Evolutionary conservation across 1,140 invertebrate species (phyloP).

Genomic region (Papilio xuthus): DNA sequence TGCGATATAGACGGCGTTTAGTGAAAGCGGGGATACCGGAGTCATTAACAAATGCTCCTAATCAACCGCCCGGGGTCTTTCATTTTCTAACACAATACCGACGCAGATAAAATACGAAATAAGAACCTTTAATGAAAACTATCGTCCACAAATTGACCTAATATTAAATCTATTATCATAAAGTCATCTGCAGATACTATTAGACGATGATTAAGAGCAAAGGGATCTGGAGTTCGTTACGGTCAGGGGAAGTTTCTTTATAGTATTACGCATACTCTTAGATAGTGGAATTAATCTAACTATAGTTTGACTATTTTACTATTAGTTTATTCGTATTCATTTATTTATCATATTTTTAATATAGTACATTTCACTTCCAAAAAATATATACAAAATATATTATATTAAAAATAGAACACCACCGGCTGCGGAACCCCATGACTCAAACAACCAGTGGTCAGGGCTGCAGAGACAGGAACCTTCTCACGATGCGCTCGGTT

Average conservation of each 20-base stretch:
- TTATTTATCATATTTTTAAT: no score
- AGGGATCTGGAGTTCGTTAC: neutral
- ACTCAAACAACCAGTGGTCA: no score
- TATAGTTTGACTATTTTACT: neutral
- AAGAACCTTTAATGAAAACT: conserved; percentile 73
- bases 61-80: conserved; percentile 60
- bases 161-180: conserved; percentile 69
- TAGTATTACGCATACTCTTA: neutral
- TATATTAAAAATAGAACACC: no score
- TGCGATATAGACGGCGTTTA: conserved; percentile 48
- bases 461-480: no score
- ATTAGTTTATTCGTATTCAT: no score
- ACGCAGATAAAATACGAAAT: conserved; percentile 68
- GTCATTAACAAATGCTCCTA: conserved; percentile 72
- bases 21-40: conserved; percentile 59
- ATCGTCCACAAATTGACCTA: conserved; percentile 56
- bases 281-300: neutral
- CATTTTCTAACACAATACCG: conserved; percentile 64
- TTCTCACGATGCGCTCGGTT: no score
- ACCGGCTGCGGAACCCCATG: no score
- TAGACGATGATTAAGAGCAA: conserved; percentile 47
- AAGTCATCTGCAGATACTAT: conserved; percentile 62
- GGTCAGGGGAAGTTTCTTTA: conserved; percentile 22
- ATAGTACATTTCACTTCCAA: no score
- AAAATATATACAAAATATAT: no score